Evolutionary conservation across 2,797 vertebrate genomes (phyloP), one percentile per base, ranked within the genome.

Genomic region (Antennarius maculatus): DNA sequence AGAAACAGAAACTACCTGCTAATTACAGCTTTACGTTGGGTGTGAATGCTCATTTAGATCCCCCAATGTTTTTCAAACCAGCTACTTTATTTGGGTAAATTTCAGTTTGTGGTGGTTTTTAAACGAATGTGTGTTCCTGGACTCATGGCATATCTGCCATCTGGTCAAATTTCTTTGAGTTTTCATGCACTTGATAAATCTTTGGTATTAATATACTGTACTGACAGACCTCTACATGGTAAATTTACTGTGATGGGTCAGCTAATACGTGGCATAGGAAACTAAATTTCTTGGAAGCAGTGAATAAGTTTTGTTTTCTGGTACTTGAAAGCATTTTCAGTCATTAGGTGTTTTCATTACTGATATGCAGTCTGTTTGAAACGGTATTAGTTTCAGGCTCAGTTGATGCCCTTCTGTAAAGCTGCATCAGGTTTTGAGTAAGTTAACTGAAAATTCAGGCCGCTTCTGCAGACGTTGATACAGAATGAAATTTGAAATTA

Each of bases 141-240:
- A 11, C 37, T 39, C 37, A 8, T 39, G 37, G 9, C 37, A 39
- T 8, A 10, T 34, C 31, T 3, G 5, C 31, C 5, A 10, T 10
- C 37, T 39, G 37, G 37, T 10, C 37, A 71, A 72, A 68, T 68
- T 67, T 72, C 34, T 71, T 39, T 53, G 54, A 55, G 54, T 27
- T 74, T 70, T 66, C 72, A 78, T 74, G 76, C 39, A 14, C 61
- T 58, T 61, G 50, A 69, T 71, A 81, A 79, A 78, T 55, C 46
- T 52, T 54, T 62, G 43, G 29, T 54, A 54, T 74, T 16, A 9
- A 47, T 27, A 45, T 50, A 63, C 31, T 72, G 27, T 50, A 63
- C 31, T 72, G 27, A 53, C 11, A 63, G 53, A 42, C 50, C 49
- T 42, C 16, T 23, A 17, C 41, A 28, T 16, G 29, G 0, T 14